Evolutionary conservation across 2,888 invertebrate genomes (phyloP), one percentile per base, ranked within the genome.

Genomic region (Drosophila buzzatii): DNA sequence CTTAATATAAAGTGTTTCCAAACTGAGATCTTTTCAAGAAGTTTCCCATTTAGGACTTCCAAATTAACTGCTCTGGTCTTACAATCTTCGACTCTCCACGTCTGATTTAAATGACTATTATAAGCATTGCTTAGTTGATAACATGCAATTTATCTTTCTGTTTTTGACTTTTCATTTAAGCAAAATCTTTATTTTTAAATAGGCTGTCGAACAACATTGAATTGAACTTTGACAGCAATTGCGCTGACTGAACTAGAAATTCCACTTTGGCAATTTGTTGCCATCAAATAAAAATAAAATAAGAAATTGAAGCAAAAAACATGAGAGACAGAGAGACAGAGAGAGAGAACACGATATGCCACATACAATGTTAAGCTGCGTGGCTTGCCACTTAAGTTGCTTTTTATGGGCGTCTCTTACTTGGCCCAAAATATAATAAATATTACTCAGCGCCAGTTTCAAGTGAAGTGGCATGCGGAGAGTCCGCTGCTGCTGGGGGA

Each of bases 351-450:
- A 16, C 20, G 39, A 64, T 68, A 59, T 68, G 59, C 53, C 68
- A 67, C 63, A 68, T 57, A 59, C 71, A 67, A 70, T 73, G 79
- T 67, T 87, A 82, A 74, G 82, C 72, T 81, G 79, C 73, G 70
- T 76, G 81, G 73, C 76, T 72, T 76, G 76, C 85, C 85, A 85
- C 85, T 85, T 85, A 85, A 83, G 86, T 64, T 69, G 70, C 76
- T 81, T 81, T 84, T 84, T 85, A 83, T 82, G 79, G 85, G 85
- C 83, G 76, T 72, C 75, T 70, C 76, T 80, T 71, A 76, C 67
- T 78, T 81, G 64, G 73, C 79, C 79, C 76, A 79, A 88, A 82
- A 84, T 79, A 86, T 81, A 86, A 86, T 85, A 85, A 86, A 86
- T 89, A 89, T 76, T 87, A 89, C 89, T 86, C 82, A 89, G 79